Evolutionary conservation across 2,888 invertebrate species (phyloP), one percentile per base, ranked within the genome.

Genomic region (Drosophila diplacantha): DNA sequence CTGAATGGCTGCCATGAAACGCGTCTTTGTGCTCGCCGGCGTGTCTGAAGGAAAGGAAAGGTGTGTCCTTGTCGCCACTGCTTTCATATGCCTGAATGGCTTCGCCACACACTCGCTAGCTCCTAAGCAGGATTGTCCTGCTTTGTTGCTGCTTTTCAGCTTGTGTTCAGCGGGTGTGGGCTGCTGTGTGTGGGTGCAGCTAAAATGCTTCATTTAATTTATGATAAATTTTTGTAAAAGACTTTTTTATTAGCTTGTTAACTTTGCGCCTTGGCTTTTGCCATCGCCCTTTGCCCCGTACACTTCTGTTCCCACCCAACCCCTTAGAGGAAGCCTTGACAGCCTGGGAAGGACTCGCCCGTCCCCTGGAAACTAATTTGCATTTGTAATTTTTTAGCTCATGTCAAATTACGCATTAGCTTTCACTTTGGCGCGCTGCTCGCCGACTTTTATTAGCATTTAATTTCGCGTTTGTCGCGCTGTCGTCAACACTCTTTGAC

Each of bases 141-240:
- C 66, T 54, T 71, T 73, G 66, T 65, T 65, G 54, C 44, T 41
- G 58, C 50, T 3, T 54, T 34, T 43, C 37, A 18, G 29, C 26
- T 43, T 35, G 37, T 51, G 66, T 39, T 39, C 39, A 24, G 22
- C 39, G 39, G 24, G 39, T 39, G 22, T 41, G 38, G 14, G 50
- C 14, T n/a, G 2, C 31, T 32, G 43, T 35, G 37, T 60, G 66
- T 64, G 70, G 74, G 69, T 68, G 77, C 71, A 67, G 56, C 65
- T 67, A 72, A 74, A 80, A 79, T 74, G 79, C 74, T 79, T 81
- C 83, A 81, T 81, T 81, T 81, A 81, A 82, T 82, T 81, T 83
- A 81, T 81, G 81, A 81, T 76, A 74, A 53, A 80, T 73, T 80
- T 70, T 70, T 77, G 72, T 63, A 63, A 64, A 71, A 78, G 73